Base-by-base conservation (phyloP, 2,113 vertebrate species). In the Nettapus auritus region DNA sequence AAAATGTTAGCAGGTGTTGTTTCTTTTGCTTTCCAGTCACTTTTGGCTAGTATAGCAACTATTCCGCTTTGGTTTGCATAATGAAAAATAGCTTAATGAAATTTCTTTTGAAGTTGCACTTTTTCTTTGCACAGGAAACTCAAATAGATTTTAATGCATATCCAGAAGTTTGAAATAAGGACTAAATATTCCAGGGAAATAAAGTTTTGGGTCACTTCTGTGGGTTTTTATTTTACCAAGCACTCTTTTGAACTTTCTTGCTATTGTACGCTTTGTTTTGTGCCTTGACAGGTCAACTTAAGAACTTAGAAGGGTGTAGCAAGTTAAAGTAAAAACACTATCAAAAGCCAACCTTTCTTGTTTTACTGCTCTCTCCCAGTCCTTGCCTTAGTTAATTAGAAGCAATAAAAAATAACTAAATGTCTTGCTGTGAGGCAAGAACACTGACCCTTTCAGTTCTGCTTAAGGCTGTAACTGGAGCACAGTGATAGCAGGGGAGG, bases 21-120 rank as follows among this genome's bases (percentile, higher is more conserved):
- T 90, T 59, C 40, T 59, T 62, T 33, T 64, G 29, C 34, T 66
- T 38, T 42, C 42, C 0, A 3, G 25, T 52, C 55, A 11, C 57
- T 85, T 93, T 48, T 73, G 66, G 42, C 74, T 84, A 13, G 3
- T 36, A 11, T 7, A 36, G 28, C 33, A 87, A 8, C 53, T 78
- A 3, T 6, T 36, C 74, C 0, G 0, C 50, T 50, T 26, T 40
- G 29, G 13, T 40, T 75, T 56, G 40, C 7, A 2, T 44, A 44
- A 44, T 21, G 75, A 38, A 42, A 84, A 82, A 56, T 20, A 73
- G 5, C 38, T 52, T 31, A 13, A 19, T 7, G 29, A 4, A 1
- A 71, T 84, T 91, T 70, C 16, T 21, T 31, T 6, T 36, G 6
- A 71, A 88, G 28, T 20, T 31, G 4, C 0, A 0, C 29, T 70